Evolutionary conservation across 2,888 invertebrate species (phyloP).

Genomic region (Ctenicera cuprea): DNA sequence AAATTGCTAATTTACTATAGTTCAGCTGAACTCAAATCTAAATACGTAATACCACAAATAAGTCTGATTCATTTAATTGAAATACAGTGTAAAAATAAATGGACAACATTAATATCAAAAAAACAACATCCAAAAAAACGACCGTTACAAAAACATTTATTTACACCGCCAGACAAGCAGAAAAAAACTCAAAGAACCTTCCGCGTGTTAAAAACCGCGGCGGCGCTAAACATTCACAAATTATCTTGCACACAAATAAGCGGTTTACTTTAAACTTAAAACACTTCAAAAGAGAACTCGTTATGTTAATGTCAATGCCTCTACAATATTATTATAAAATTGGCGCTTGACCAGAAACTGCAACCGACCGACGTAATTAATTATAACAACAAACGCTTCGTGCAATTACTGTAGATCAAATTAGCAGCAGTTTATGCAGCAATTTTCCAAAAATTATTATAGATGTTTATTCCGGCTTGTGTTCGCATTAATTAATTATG

Average conservation of each 20-base stretch:
- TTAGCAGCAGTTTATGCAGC: slow-evolving; percentile 49
- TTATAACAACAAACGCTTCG: slow-evolving; percentile 45
- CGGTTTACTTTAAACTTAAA: slow-evolving; percentile 18
- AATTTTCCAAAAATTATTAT: slow-evolving; percentile 49
- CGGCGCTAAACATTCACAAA: slow-evolving; percentile 31
- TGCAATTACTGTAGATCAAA: slow-evolving; percentile 47
- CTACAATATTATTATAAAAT: slow-evolving; percentile 37
- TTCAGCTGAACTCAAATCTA: too few relatives aligned
- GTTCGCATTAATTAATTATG: slow-evolving; percentile 36
- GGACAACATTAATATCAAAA: not conserved
- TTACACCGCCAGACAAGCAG: slow-evolving; percentile 12
- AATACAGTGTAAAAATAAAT: too few relatives aligned
- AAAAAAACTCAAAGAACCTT: slow-evolving; percentile 8
- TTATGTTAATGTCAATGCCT: slow-evolving; percentile 24
- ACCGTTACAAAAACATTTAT: not conserved
- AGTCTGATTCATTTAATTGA: too few relatives aligned
- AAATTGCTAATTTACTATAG: too few relatives aligned
- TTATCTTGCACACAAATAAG: slow-evolving; percentile 26
- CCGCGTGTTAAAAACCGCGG: slow-evolving; percentile 5
- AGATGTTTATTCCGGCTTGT: slow-evolving; percentile 38
- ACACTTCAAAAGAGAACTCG: slow-evolving; percentile 28
- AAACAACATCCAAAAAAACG: not conserved
- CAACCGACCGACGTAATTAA: slow-evolving; percentile 44
- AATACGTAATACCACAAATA: too few relatives aligned
- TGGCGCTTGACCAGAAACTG: slow-evolving; percentile 47